Evolutionary conservation across 2,797 vertebrate species (phyloP).

Genomic region (Luscinia luscinia): DNA sequence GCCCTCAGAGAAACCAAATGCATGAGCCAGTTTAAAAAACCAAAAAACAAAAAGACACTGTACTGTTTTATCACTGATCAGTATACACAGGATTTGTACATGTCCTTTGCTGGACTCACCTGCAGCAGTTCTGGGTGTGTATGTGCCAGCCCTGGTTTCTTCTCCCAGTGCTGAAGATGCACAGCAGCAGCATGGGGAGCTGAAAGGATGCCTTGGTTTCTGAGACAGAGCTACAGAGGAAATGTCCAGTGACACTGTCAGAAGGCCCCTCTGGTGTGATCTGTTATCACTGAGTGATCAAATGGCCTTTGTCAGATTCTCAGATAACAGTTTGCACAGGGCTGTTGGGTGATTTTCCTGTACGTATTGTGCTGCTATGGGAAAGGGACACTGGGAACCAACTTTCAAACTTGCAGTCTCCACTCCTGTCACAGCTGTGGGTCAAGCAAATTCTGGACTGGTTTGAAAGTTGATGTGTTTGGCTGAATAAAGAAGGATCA

Average conservation of each 20-base stretch:
- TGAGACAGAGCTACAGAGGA: neutral
- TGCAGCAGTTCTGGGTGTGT: neutral
- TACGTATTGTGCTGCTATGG: neutral
- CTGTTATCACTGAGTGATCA: neutral
- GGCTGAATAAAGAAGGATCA: neutral
- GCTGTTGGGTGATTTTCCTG: neutral
- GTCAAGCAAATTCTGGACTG: neutral
- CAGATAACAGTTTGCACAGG: neutral
- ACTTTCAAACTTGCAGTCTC: neutral
- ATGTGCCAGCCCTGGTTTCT: neutral
- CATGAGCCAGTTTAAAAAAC: neutral
- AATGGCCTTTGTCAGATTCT: neutral
- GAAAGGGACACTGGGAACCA: neutral
- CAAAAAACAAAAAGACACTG: neutral
- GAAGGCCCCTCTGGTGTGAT: neutral
- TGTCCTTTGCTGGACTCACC: neutral
- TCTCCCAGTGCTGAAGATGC: neutral
- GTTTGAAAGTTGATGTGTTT: neutral
- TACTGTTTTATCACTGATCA: neutral
- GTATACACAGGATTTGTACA: fast-evolving
- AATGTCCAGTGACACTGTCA: neutral
- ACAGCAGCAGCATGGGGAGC: neutral
- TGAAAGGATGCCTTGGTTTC: neutral
- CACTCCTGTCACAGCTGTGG: neutral
- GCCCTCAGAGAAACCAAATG: neutral